Base-by-base conservation (phyloP, 30 jellyfish, hydroid and myxozoan genomes). In the Chironex yamaguchii region DNA sequence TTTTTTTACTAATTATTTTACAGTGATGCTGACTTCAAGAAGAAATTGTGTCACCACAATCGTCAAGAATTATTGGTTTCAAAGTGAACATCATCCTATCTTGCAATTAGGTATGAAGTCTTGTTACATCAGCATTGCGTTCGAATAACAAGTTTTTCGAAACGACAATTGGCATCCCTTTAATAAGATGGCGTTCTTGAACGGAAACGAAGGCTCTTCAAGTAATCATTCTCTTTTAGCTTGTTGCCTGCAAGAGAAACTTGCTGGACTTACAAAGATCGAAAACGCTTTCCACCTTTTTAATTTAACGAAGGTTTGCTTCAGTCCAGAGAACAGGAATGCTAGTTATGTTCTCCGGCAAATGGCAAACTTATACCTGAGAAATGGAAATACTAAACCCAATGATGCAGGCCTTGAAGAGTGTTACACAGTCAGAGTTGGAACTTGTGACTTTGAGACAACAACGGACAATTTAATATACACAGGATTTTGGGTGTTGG, bases 401-500 rank as follows among this genome's bases (percentile, higher is more conserved):
- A 70, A 51, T 11, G 52, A 54, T n/a, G 73, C 34, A 21, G 49
- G 67, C 4, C 34, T 70, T 34, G 34, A 33, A 11, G 1, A 17
- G 2, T n/a, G 23, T 24, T 49, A 11, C 0, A 35, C 62, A 1
- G 36, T 2, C 24, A 31, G 28, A 34, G 52, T 36, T 9, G 28
- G 35, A 32, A 2, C 34, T 17, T 90, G 97, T 70, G 36, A 53
- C 63, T 52, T 73, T 50, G 77, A 86, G 21, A 84, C 96, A 21
- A 71, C 79, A 13, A 31, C 17, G 12, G 66, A 51, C 33, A 86
- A 82, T 51, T 29, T 54, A 13, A 89, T 63, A 4, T 91, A 91
- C 75, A 42, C 86, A 24, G 94, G 33, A 52, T 91, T 91, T 52
- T 79, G 91, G 85, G 50, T 79, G 30, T 14, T 80, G 28, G 67